Evolutionary conservation across 2,888 invertebrate species (phyloP), one percentile per base, ranked within the genome.

Genomic region (Sipha maydis): DNA sequence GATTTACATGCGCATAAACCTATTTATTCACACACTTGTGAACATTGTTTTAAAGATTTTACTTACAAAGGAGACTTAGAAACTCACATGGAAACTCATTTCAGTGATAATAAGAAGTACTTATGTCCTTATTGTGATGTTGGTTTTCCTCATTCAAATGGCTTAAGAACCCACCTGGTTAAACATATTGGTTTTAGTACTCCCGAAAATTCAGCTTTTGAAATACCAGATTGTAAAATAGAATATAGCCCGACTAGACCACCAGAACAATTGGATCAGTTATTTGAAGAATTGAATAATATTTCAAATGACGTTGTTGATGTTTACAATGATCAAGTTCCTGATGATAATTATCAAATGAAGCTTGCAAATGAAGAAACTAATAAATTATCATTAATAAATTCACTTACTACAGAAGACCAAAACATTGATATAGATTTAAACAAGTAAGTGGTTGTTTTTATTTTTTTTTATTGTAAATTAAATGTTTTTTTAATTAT

Each of bases 121-220:
- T 75, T 88, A 31, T 88, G 86, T 80, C 86, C 86, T 28, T 88
- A 88, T 75, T 88, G 86, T 88, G 86, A 88, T 80, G 48, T 41
- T 80, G 86, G 86, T 75, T 88, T 88, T 73, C 54, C 80, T 41
- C 61, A 80, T 41, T 80, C 86, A 0, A 80, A 71, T 75, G 86
- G 86, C 34, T 75, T 88, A 25, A 79, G 41, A 88, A 61, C 73
- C 17, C 86, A 88, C 31, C 25, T 88, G 9, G 61, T 67, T 61
- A 75, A 75, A 73, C 86, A 88, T 80, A 75, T 88, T 41, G 75
- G 41, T 31, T n/a, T 31, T 0, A 67, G 79, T 73, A 61, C 19
- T 88, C 4, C 31, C 17, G 86, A 88, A 0, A 61, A 61, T 31
- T 73, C 80, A 34, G 21, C 25, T 41, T 61, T 56, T 28, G 78